Conservation (phyloP, 2,797 vertebrate species). For the Pseudomugil tenellus region DNA sequence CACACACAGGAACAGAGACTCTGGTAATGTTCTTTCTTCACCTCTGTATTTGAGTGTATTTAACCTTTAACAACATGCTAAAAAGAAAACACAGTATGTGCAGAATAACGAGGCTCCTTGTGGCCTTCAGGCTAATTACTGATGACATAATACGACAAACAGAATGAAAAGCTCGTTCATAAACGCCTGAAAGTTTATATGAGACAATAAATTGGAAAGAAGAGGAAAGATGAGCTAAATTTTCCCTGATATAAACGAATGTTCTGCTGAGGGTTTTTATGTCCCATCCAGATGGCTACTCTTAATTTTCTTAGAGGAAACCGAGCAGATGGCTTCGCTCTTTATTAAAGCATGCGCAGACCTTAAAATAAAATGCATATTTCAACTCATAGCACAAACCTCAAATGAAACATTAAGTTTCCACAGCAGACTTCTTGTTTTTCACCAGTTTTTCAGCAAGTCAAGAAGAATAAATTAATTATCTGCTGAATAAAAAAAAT, state of each 20-base stretch:
- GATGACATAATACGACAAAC: background rate
- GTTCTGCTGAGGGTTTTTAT: conserved; percentile 43
- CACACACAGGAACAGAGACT: background rate
- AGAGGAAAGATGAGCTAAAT: background rate
- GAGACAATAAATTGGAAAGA: background rate
- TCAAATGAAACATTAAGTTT: conserved; percentile 23
- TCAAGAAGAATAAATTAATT: conserved; percentile 8
- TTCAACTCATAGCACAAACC: conserved; percentile 4
- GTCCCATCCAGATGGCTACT: conserved; percentile 60
- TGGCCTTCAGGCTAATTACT: conserved; percentile 23
- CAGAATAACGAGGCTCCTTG: background rate
- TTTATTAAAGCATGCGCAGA: conserved; percentile 32
- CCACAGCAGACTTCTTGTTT: conserved; percentile 17
- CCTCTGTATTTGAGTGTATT: background rate
- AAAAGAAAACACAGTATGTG: background rate
- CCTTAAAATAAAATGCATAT: conserved; percentile 21
- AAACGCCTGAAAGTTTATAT: background rate
- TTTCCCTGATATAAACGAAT: conserved; percentile 53
- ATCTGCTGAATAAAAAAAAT: conserved; percentile 21
- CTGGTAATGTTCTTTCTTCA: background rate
- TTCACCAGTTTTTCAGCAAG: background rate
- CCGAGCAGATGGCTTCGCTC: conserved; percentile 54
- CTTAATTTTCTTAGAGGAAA: conserved; percentile 49
- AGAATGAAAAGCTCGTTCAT: background rate
- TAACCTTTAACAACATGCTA: background rate